A percentile compares a stretch with the other conserved stretches of the same genome.
phyloP scores from a whole-genome alignment of 2,113 vertebrate genomes.

The Ammodytes marinus region DNA sequence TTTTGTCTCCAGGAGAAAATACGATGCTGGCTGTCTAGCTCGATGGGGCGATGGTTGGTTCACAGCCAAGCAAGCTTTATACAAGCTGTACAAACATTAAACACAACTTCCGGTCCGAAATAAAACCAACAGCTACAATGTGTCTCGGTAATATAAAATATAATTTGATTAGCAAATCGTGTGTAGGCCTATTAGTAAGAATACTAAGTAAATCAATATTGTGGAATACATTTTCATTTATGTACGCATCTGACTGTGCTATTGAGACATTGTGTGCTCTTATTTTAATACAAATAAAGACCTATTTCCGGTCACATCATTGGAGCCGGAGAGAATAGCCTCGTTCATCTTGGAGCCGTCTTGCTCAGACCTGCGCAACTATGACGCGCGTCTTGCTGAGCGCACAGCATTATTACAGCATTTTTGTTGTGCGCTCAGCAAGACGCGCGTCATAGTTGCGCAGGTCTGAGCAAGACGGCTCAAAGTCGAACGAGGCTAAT shows the following conservation, averaged over 20 bases:
- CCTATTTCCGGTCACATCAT: constrained; percentile 21
- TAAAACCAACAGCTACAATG: constrained; percentile 7
- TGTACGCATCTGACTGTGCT: not conserved
- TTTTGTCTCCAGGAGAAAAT: constrained; percentile 35
- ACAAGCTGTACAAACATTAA: not conserved
- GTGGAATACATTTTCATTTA: rapidly evolving
- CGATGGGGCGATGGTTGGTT: constrained; percentile 50
- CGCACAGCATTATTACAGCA: too few relatives aligned
- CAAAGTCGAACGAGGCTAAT: too few relatives aligned
- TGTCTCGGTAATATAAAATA: not conserved
- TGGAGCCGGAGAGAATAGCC: not conserved
- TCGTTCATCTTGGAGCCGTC: too few relatives aligned
- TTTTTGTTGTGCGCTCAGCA: too few relatives aligned
- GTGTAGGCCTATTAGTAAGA: not conserved
- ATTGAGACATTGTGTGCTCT: not conserved
- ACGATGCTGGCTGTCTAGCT: constrained; percentile 22
- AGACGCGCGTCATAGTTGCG: too few relatives aligned
- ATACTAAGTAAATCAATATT: not conserved
- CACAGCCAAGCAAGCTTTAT: constrained; percentile 66
- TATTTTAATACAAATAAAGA: not conserved
- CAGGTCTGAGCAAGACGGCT: too few relatives aligned
- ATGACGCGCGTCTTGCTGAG: too few relatives aligned
- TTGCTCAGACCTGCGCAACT: too few relatives aligned
- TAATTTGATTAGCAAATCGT: not conserved
- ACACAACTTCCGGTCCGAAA: constrained; percentile 63